Base-by-base conservation (phyloP, 1,140 invertebrate species). In the Heterodera carotae region DNA sequence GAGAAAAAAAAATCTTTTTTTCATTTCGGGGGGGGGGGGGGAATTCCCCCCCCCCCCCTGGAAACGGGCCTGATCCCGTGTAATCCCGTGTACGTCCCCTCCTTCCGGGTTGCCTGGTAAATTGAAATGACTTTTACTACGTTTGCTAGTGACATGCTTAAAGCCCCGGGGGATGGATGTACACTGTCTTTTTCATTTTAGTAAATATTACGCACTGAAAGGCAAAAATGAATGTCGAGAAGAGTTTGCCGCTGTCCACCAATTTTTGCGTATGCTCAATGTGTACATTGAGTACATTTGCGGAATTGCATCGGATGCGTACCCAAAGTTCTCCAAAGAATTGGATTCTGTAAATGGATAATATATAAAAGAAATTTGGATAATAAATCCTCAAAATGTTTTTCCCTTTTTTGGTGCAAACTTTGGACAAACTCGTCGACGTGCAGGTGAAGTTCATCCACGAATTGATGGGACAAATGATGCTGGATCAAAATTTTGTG, bases 271-370 rank as follows among this genome's bases (percentile, higher is more conserved):
- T 22, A 8, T 76, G 4, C 29, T 76, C 33, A 76, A 76, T 36
- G 70, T 76, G 25, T 76, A 76, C 33, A 59, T 67, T 27, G 75
- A 76, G 33, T 76, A 29, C 43, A 18, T 76, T 48, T 76, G 36
- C 36, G 75, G 43, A 10, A 36, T 34, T 18, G 75, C 48, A 15
- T 25, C 39, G 22, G 48, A 27, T 18, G 12, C 43, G 5, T 76
- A 56, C 12, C 25, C 53, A 12, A 69, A 18, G 5, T 76, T 76
- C 36, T 15, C 48, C 25, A 29, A 53, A n/a, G 22, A 15, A 76
- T 22, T 76, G 33, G 70, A 76, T 10, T 60, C 64, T 29, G 75
- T 76, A 29, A 31, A 22, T 56, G 22, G 22, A 43, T 43, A 43
- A 43, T 2, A 12, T n/a, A n/a, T n/a, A n/a, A n/a, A n/a, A n/a